Conservation (phyloP, 2,113 vertebrate species). For the Barbus barbus region DNA sequence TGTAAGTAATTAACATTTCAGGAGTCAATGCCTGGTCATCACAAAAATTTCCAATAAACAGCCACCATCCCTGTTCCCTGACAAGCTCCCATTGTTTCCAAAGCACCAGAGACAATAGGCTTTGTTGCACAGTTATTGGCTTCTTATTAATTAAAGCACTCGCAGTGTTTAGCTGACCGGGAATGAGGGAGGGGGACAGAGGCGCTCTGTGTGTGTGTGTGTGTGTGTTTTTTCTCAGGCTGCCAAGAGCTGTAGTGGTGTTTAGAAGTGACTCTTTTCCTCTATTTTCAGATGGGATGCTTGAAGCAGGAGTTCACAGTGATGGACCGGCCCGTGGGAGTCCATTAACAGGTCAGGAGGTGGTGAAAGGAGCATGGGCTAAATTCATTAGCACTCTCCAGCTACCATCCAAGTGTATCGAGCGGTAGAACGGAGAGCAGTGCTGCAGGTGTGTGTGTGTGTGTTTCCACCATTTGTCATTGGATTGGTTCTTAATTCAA, state of each 20-base stretch:
- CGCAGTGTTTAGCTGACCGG: slow-evolving; percentile 39
- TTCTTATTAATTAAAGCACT: slow-evolving; percentile 51
- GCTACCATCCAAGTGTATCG: slow-evolving; percentile 48
- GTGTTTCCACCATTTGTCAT: slow-evolving; percentile 32
- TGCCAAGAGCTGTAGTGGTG: slow-evolving; percentile 35
- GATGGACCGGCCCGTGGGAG: slow-evolving; percentile 49
- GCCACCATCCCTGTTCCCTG: slow-evolving; percentile 23
- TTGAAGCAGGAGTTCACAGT: slow-evolving; percentile 43
- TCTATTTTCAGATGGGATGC: slow-evolving; percentile 44
- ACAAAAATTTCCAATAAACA: slow-evolving; percentile 47
- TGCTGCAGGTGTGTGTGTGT: slow-evolving; percentile 43
- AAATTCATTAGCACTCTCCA: slow-evolving; percentile 58
- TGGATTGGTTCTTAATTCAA: slow-evolving; percentile 43
- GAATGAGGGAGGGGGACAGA: neutral
- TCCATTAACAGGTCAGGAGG: slow-evolving; percentile 56
- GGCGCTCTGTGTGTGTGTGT: neutral
- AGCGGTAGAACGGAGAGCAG: slow-evolving; percentile 31
- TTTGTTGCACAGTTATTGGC: slow-evolving; percentile 45
- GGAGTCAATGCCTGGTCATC: slow-evolving; percentile 19
- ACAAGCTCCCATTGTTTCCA: slow-evolving; percentile 46
- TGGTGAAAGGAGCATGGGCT: slow-evolving; percentile 48
- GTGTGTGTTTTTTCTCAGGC: neutral
- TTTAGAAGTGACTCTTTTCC: slow-evolving; percentile 36
- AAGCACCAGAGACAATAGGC: slow-evolving; percentile 34
- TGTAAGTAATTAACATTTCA: slow-evolving; percentile 50